Conservation (phyloP, 2,113 vertebrate species). For the Rhizomys pruinosus region DNA sequence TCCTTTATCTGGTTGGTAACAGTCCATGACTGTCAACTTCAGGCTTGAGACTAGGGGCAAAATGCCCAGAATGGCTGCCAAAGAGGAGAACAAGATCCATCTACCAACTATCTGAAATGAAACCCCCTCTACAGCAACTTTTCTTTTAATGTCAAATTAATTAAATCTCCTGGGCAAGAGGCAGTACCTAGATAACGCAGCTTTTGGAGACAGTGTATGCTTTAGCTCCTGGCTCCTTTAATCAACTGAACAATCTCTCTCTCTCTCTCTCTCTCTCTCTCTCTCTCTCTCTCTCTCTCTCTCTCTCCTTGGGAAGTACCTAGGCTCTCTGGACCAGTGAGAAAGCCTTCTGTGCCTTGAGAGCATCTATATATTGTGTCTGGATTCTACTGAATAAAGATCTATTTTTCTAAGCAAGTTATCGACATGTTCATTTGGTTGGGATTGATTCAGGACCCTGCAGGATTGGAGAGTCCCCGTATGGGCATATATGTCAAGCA, state of each 20-base stretch:
- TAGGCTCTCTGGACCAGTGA: not conserved
- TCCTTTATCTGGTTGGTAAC: conserved; percentile 52
- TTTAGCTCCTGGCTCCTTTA: conserved; percentile 9
- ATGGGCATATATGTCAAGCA: conserved; percentile 10
- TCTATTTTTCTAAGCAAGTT: conserved; percentile 82
- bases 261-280: not conserved
- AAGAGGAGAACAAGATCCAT: not conserved
- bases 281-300: no score
- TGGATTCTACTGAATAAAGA: conserved; percentile 81
- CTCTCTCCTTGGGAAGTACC: not conserved
- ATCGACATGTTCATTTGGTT: conserved; percentile 69
- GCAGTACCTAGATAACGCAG: not conserved
- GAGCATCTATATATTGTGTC: conserved; percentile 76
- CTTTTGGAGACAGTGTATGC: not conserved
- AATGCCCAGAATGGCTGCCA: conserved; percentile 56
- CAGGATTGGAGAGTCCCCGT: conserved; percentile 66
- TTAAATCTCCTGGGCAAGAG: not conserved
- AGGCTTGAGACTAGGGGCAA: conserved; percentile 39
- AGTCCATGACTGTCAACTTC: conserved; percentile 23
- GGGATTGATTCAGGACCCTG: conserved; percentile 59
- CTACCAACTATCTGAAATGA: conserved; percentile 28
- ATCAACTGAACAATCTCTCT: not conserved
- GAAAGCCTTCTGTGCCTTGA: conserved; percentile 72
- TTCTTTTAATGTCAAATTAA: conserved; percentile 27
- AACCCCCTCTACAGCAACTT: not conserved